A percentile compares a stretch with the other conserved stretches of the same genome.
These are phyloP conservation scores for Oryzias celebensis DNA, from an alignment of 2,113 vertebrate genomes.

Conservation along the genomic window DNA sequence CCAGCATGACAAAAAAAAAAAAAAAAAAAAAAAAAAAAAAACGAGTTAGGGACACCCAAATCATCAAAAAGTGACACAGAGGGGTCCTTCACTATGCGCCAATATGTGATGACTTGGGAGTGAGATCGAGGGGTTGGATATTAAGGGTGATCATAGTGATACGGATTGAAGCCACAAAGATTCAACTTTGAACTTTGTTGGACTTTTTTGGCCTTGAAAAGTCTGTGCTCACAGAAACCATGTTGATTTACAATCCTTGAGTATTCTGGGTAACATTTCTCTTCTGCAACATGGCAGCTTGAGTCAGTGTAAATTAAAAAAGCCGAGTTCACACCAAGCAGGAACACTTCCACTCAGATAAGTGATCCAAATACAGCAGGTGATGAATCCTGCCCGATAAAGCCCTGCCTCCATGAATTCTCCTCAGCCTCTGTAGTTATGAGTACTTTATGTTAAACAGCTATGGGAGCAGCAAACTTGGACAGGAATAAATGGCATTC, in stretches of 20 bases:
- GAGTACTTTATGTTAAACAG: slow-evolving; percentile 50
- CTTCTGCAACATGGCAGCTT: slow-evolving; percentile 7
- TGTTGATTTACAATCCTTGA: slow-evolving; percentile 37
- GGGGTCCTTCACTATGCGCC: too few species aligned
- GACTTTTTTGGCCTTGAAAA: not conserved
- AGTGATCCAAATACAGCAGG: slow-evolving; percentile 50
- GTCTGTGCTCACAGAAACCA: not conserved
- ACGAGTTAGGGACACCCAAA: too few species aligned
- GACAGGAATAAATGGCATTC: slow-evolving; percentile 25
- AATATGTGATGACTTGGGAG: too few species aligned
- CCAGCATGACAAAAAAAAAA: too few species aligned
- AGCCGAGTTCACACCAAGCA: slow-evolving; percentile 6
- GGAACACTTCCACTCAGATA: slow-evolving; percentile 52
- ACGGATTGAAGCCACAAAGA: not conserved
- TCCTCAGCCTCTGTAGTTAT: slow-evolving; percentile 40
- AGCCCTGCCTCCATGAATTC: slow-evolving; percentile 42
- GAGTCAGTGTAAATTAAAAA: slow-evolving; percentile 43
- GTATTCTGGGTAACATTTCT: slow-evolving; percentile 46
- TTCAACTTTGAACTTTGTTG: not conserved
- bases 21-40: too few species aligned
- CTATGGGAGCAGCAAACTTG: slow-evolving; percentile 35
- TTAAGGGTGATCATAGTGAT: too few species aligned
- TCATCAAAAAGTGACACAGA: too few species aligned
- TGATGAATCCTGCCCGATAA: slow-evolving; percentile 61
- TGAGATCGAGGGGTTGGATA: too few species aligned